Conservation (phyloP, 2,797 vertebrate genomes). For the Anniella stebbinsi region DNA sequence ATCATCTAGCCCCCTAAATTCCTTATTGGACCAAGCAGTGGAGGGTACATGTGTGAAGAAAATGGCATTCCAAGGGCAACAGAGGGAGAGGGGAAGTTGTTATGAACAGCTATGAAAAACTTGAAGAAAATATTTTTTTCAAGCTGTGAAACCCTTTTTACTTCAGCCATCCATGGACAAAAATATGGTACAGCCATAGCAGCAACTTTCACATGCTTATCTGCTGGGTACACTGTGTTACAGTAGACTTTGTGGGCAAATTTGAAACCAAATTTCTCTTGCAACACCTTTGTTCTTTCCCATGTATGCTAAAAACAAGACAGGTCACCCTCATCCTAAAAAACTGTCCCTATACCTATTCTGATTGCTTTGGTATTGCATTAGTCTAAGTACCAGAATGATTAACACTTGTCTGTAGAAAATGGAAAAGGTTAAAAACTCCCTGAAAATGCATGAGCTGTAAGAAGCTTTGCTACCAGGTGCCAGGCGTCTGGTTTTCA, state of each 20-base stretch:
- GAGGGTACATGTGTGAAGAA: background rate
- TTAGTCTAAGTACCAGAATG: slow-evolving; percentile 26
- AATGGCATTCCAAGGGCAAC: background rate
- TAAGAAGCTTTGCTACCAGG: slow-evolving; percentile 35
- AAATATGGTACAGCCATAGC: background rate
- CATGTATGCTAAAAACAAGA: background rate
- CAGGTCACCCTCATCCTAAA: background rate
- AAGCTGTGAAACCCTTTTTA: background rate
- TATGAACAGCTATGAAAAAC: background rate
- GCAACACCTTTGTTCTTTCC: background rate
- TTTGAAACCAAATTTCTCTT: background rate
- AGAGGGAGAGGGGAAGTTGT: too few relatives aligned
- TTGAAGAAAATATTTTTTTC: background rate
- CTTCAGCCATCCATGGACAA: background rate
- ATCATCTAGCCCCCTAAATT: background rate
- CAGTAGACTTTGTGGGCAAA: background rate
- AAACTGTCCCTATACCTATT: background rate
- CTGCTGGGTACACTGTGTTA: background rate
- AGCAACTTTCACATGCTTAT: background rate
- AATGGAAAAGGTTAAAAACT: slow-evolving; percentile 20
- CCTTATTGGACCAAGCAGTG: background rate
- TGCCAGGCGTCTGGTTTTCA: background rate
- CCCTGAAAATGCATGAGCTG: background rate
- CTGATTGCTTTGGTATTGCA: background rate
- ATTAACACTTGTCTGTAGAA: slow-evolving; percentile 4